Evolutionary conservation across 1,140 invertebrate species (phyloP).

Genomic region (Dreissena rostriformis): DNA sequence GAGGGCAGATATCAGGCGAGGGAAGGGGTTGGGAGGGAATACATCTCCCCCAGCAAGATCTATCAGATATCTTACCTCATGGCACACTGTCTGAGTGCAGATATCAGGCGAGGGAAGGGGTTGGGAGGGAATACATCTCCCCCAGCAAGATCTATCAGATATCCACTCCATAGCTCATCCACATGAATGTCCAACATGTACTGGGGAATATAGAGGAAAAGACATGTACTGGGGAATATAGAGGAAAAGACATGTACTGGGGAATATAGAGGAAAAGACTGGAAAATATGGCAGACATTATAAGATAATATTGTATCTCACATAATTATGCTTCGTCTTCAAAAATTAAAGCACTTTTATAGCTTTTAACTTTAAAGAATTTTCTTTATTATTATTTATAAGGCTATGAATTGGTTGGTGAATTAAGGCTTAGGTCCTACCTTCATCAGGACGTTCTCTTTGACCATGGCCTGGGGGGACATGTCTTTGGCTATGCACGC

Average conservation of each 20-base stretch:
- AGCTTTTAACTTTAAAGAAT: too few relatives aligned
- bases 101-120: slow-evolving; percentile 73
- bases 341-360: too few relatives aligned
- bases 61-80: slow-evolving; percentile 66
- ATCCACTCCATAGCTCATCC: slow-evolving; percentile 76
- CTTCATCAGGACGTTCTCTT: slow-evolving; percentile 72
- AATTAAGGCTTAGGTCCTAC: slow-evolving; percentile 45
- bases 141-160: slow-evolving; percentile 66
- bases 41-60: slow-evolving; percentile 63
- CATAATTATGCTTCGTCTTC: too few relatives aligned
- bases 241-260: slow-evolving; percentile 67
- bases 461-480: slow-evolving; percentile 65
- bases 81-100: slow-evolving; percentile 64
- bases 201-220: slow-evolving; percentile 60
- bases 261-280: too few relatives aligned
- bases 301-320: too few relatives aligned
- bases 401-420: too few relatives aligned
- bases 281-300: too few relatives aligned
- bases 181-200: slow-evolving; percentile 76
- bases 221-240: neutral
- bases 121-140: slow-evolving; percentile 72
- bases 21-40: slow-evolving; percentile 75
- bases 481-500: slow-evolving; percentile 64
- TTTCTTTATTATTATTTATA: too few relatives aligned
- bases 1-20: slow-evolving; percentile 65